Evolutionary conservation across 1,140 invertebrate species (phyloP).

Genomic region (Anastatus disparis): DNA sequence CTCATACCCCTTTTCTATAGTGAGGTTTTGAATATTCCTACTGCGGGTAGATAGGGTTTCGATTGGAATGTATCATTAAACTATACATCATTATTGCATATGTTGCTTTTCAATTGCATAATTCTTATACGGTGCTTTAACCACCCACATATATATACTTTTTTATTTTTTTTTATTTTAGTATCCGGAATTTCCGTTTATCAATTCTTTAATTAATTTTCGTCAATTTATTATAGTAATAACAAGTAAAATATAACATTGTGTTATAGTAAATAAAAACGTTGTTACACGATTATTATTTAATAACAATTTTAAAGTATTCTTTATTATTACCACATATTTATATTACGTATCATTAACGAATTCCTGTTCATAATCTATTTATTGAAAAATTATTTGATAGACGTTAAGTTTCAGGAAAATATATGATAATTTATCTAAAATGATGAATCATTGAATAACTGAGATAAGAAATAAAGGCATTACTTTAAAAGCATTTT

Average conservation of each 20-base stretch:
- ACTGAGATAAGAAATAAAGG: neutral
- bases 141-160: neutral
- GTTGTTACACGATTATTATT: too few relatives aligned
- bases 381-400: slow-evolving; percentile 21
- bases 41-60: slow-evolving; percentile 45
- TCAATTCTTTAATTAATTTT: too few relatives aligned
- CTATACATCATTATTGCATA: slow-evolving; percentile 58
- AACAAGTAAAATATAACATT: too few relatives aligned
- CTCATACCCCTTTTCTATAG: neutral
- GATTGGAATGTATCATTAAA: slow-evolving; percentile 59
- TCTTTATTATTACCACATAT: too few relatives aligned
- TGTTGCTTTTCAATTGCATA: slow-evolving; percentile 53
- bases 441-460: slow-evolving; percentile 18
- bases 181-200: too few relatives aligned
- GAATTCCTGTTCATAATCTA: neutral
- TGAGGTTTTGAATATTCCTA: too few relatives aligned
- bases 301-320: too few relatives aligned
- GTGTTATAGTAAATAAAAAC: too few relatives aligned
- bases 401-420: slow-evolving; percentile 7
- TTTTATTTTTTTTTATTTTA: neutral
- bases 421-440: slow-evolving; percentile 32
- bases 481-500: neutral
- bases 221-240: too few relatives aligned
- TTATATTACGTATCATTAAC: too few relatives aligned
- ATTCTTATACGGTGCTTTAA: slow-evolving; percentile 53